A percentile compares a stretch with the other conserved stretches of the same genome.
Conservation (phyloP, 92 coral and sea anemone species). For the Desmophyllum pertusum region DNA sequence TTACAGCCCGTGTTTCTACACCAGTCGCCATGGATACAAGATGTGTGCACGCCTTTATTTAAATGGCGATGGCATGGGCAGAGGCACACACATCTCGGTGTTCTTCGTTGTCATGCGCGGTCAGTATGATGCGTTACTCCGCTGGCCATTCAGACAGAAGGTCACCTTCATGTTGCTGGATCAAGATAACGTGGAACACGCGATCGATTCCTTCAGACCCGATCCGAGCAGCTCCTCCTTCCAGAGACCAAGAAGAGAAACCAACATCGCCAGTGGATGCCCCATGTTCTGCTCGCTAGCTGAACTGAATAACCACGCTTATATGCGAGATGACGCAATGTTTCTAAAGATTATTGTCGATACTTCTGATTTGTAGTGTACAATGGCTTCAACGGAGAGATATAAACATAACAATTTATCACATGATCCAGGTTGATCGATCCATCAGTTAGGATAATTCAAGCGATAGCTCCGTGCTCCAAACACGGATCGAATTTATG, state of each 20-base stretch:
- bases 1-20: slow-evolving; percentile 59
- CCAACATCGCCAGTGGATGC: slow-evolving; percentile 83
- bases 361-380: slow-evolving; percentile 38
- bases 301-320: slow-evolving; percentile 72
- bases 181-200: slow-evolving; percentile 82
- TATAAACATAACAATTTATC: background rate
- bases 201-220: slow-evolving; percentile 85
- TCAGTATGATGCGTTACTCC: slow-evolving; percentile 72
- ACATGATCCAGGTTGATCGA: background rate
- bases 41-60: slow-evolving; percentile 75
- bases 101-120: slow-evolving; percentile 70
- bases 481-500: background rate
- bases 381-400: background rate
- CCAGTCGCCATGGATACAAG: slow-evolving; percentile 63
- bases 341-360: slow-evolving; percentile 78
- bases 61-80: slow-evolving; percentile 68
- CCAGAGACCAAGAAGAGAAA: slow-evolving; percentile 80
- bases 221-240: slow-evolving; percentile 90
- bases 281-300: slow-evolving; percentile 71
- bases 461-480: background rate
- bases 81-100: slow-evolving; percentile 56
- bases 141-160: slow-evolving; percentile 87
- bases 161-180: slow-evolving; percentile 78
- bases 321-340: slow-evolving; percentile 73
- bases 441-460: background rate